Evolutionary conservation across 2,113 vertebrate genomes (phyloP).

Genomic region (Epinephelus lanceolatus): DNA sequence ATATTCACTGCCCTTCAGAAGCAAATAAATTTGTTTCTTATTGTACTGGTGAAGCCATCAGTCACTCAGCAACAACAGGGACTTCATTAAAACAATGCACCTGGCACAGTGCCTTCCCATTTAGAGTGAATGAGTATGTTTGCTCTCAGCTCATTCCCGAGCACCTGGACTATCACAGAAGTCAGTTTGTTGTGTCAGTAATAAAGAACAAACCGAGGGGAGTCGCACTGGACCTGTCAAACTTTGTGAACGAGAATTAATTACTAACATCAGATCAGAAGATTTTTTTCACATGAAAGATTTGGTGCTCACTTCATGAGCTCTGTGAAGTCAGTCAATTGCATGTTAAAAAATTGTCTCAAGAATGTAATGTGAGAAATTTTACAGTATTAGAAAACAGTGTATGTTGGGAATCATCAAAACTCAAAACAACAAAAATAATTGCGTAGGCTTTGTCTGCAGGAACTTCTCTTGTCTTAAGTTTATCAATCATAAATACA

Average conservation of each 20-base stretch:
- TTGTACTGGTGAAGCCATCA: slow-evolving; percentile 34
- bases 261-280: not conserved
- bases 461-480: not conserved
- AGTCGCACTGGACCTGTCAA: not conserved
- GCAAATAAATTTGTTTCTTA: not conserved
- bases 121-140: slow-evolving; percentile 7
- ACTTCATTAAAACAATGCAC: slow-evolving; percentile 41
- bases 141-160: slow-evolving; percentile 16
- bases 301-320: not conserved
- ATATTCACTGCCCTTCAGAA: not conserved
- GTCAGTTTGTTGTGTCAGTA: slow-evolving; percentile 1
- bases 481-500: too few relatives aligned
- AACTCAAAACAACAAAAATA: not conserved
- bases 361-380: not conserved
- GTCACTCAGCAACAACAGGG: slow-evolving; percentile 31
- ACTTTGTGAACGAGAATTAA: not conserved
- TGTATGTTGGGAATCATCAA: not conserved
- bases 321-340: not conserved
- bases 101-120: not conserved
- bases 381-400: not conserved
- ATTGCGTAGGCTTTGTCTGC: not conserved
- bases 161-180: not conserved
- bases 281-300: not conserved
- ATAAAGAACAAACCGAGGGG: not conserved
- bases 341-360: not conserved